Evolutionary conservation across 30 jellyfish, hydroid and myxozoan genomes (phyloP), one percentile per base, ranked within the genome.

Genomic region (Hydra vulgaris): DNA sequence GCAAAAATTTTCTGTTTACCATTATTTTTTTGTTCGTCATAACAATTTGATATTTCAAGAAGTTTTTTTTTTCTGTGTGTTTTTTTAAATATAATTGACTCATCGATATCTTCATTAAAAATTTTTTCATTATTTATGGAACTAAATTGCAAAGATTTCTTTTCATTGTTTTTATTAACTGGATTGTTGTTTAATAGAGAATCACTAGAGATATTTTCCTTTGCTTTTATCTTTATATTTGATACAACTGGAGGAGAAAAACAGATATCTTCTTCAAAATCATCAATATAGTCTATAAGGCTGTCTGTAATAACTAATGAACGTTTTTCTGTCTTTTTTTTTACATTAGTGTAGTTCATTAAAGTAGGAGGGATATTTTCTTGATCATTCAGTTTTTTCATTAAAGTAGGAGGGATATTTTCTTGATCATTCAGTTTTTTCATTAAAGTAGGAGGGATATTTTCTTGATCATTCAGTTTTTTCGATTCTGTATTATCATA

Each of bases 241-340:
- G 88, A 79, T 25, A 88, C 94, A 26, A 88, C 87, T 16, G 96
- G 94, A n/a, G 96, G 94, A 7, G 96, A 83, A 3, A 89, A 86
- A 18, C 87, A 79, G 16, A 74, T 87, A 8, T 83, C 90, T 69
- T 88, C 96, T 18, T 70, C 84, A 18, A 74, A 26, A 20, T 82
- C 96, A 19, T 82, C 87, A 16, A 0, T 66, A 12, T 40, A 40
- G 12, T 40, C 12, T 40, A 40, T 40, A 40, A 40, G 61, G 61
- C 61, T 40, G 54, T 85, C 88, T 0, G n/a, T 20, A 40, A 40
- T 40, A 40, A 40, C 61, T 40, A 40, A 40, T 40, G 61, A 40
- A 40, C 8, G 12, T 40, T 40, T 12, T 12, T 40, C 61, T 40
- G 12, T 12, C 61, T 40, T 40, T 40, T 40, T 40, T 40, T 40